Evolutionary conservation across 2,797 vertebrate genomes (phyloP).

Genomic region (Tachyglossus aculeatus): DNA sequence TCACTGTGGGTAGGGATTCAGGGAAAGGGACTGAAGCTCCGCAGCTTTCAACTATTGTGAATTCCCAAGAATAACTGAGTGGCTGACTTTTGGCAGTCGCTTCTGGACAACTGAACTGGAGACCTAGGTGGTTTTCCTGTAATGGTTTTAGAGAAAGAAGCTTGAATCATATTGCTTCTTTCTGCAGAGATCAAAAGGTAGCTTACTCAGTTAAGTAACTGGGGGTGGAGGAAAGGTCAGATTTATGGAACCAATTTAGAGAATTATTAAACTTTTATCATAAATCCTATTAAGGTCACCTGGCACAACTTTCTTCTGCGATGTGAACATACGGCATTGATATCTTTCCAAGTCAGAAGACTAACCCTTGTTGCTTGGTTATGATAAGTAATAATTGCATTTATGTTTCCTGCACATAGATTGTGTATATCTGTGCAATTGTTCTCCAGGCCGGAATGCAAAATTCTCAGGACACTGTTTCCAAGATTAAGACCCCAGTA

Average conservation of each 20-base stretch:
- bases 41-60: too few species aligned
- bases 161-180: conserved; percentile 63
- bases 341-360: conserved; percentile 66
- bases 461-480: conserved; percentile 26
- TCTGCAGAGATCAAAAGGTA: conserved; percentile 65
- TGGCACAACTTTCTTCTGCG: conserved; percentile 61
- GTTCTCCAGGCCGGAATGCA: conserved; percentile 45
- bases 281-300: conserved; percentile 72
- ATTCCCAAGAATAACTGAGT: too few species aligned
- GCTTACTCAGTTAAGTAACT: conserved; percentile 52
- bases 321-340: conserved; percentile 67
- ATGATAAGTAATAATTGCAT: conserved; percentile 71
- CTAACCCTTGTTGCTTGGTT: conserved; percentile 60
- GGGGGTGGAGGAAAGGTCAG: conserved; percentile 52
- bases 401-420: conserved; percentile 59
- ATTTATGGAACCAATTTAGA: conserved; percentile 73
- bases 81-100: too few species aligned
- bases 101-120: too few species aligned
- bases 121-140: too few species aligned
- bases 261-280: conserved; percentile 69
- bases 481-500: conserved; percentile 33
- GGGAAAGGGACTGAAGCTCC: too few species aligned
- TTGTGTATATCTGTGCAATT: neutral
- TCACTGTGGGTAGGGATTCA: too few species aligned
- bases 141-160: conserved; percentile 58